Evolutionary conservation across 2,888 invertebrate species (phyloP), one percentile per base, ranked within the genome.

Genomic region (Drosophila eohydei): DNA sequence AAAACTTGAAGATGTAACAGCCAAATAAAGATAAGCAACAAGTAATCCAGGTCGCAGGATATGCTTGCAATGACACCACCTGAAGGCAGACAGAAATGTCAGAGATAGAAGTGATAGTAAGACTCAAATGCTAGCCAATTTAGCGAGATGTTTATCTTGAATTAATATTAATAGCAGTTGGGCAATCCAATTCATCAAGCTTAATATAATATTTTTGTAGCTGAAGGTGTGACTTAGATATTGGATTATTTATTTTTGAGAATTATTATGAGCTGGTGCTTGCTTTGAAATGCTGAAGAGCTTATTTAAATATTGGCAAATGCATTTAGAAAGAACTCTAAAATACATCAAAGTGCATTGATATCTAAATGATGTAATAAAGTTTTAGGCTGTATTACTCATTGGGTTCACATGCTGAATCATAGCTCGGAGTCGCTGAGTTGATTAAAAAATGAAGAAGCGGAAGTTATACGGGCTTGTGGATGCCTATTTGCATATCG

Each of bases 361-460:
- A 12, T 62, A 36, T 59, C n/a, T 38, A 12, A 34, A 44, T 26
- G 34, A 1, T 16, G 21, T 4, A 28, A 43, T 14, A 12, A 51
- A 51, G 34, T 34, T 12, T 12, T 28, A 28, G n/a, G 9, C 3
- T 4, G 41, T 26, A 51, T 68, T 68, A 57, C 16, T 62, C 38
- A 56, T 60, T 16, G 66, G 34, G n/a, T 26, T 28, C 34, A 16
- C 21, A 54, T 2, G 48, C 63, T 74, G 74, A 74, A n/a, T 69
- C 63, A 69, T 51, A 14, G 43, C 34, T 5, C 6, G 30, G 48
- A 32, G 7, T 14, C 28, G 14, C 34, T 51, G 21, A n/a, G 34
- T 9, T 51, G 8, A 44, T 36, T 16, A 41, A 21, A 32, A 40
- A 16, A 30, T 36, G 50, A 50, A 36, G 36, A 46, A 44, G 26